phyloP scores from a whole-genome alignment of 2,113 vertebrate genomes.

The Apodemus speciosus region DNA sequence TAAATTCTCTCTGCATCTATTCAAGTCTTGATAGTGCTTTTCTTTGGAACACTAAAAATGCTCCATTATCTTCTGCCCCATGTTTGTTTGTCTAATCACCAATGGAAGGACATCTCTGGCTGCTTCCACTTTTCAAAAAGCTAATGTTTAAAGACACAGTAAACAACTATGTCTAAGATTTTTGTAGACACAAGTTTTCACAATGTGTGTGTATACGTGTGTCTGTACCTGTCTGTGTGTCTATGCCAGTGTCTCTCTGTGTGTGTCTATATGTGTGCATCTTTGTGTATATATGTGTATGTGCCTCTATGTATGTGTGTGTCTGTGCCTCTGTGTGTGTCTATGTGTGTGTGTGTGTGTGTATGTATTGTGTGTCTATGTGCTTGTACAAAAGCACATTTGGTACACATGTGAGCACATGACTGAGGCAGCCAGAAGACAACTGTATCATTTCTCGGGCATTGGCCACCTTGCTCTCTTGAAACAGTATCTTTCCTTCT shows the following conservation, averaged over 20 bases:
- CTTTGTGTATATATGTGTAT: neutral
- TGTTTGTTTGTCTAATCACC: neutral
- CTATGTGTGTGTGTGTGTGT: neutral
- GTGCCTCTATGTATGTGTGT: too few relatives aligned
- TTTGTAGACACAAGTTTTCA: neutral
- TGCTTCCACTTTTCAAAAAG: neutral
- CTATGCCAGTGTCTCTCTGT: fast-evolving
- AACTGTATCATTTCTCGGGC: neutral
- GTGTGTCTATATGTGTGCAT: neutral
- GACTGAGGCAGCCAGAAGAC: neutral
- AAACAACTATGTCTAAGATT: neutral
- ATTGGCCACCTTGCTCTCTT: neutral
- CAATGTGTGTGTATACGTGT: neutral
- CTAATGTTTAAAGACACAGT: neutral
- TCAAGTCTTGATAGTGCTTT: neutral
- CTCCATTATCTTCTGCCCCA: neutral
- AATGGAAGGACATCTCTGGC: neutral
- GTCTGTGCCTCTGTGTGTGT: neutral
- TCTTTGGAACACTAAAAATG: neutral
- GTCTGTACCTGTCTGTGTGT: neutral
- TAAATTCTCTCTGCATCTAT: neutral
- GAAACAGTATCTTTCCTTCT: neutral
- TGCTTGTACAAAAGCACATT: neutral
- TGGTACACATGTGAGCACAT: too few relatives aligned
- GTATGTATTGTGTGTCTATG: neutral